These are phyloP conservation scores for Lophochroa leadbeateri DNA, from an alignment of 2,113 vertebrate genomes.

Conservation along the genomic window DNA sequence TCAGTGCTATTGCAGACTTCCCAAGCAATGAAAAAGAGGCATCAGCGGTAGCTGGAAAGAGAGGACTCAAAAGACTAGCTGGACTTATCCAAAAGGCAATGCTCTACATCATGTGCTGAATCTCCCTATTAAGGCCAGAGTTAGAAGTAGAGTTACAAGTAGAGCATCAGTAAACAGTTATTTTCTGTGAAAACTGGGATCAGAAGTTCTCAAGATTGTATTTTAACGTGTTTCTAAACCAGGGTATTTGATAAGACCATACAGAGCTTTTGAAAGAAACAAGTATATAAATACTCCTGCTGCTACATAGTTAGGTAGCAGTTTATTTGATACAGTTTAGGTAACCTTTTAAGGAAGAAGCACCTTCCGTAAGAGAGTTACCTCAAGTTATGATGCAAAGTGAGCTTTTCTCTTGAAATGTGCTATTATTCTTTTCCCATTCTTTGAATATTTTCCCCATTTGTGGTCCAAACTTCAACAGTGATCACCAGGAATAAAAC, in stretches of 20 bases:
- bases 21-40: neutral
- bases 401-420: neutral
- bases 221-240: neutral
- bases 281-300: neutral
- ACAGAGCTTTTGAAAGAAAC: neutral
- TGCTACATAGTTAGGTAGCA: neutral
- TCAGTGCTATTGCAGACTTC: neutral
- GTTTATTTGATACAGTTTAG: neutral
- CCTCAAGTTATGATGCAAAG: neutral
- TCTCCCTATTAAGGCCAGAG: neutral
- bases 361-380: neutral
- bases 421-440: neutral
- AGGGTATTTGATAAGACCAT: neutral
- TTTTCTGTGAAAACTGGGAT: neutral
- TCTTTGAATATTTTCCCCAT: neutral
- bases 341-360: neutral
- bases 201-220: neutral
- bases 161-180: neutral
- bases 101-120: accelerated
- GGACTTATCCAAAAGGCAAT: neutral
- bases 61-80: neutral
- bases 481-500: neutral
- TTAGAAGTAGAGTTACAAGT: neutral
- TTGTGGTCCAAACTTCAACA: neutral
- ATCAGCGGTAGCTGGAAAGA: neutral